Conservation (phyloP, 2,888 invertebrate species). For the Mythimna albipuncta region DNA sequence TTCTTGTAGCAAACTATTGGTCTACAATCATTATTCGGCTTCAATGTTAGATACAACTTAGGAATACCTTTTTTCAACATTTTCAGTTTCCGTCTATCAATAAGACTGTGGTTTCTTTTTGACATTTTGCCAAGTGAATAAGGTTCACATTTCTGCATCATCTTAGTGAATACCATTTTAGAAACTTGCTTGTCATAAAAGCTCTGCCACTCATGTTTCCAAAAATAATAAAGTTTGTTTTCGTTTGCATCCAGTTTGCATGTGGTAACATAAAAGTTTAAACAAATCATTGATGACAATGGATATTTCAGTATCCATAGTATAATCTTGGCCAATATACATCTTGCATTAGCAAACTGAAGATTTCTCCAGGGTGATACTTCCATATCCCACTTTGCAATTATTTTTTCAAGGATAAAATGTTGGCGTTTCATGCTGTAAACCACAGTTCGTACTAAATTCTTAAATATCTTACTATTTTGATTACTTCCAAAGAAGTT, state of each 20-base stretch:
- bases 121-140: constrained; percentile 75
- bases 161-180: constrained; percentile 76
- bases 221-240: constrained; percentile 84
- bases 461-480: constrained; percentile 80
- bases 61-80: constrained; percentile 77
- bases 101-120: constrained; percentile 69
- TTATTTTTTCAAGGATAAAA: constrained; percentile 69
- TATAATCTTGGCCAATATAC: constrained; percentile 70
- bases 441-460: constrained; percentile 72
- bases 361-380: constrained; percentile 73
- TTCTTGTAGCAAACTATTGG: constrained; percentile 85
- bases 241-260: constrained; percentile 84
- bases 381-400: constrained; percentile 79
- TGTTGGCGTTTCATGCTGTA: constrained; percentile 85
- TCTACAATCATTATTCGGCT: constrained; percentile 80
- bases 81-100: constrained; percentile 72
- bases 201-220: constrained; percentile 86
- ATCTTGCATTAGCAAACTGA: constrained; percentile 46
- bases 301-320: constrained; percentile 80
- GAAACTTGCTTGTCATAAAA: constrained; percentile 83
- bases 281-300: constrained; percentile 80
- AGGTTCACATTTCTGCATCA: constrained; percentile 75
- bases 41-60: constrained; percentile 82
- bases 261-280: constrained; percentile 86
- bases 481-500: constrained; percentile 76